Evolutionary conservation across 1,140 invertebrate species (phyloP).

Genomic region (Gryon sp.): DNA sequence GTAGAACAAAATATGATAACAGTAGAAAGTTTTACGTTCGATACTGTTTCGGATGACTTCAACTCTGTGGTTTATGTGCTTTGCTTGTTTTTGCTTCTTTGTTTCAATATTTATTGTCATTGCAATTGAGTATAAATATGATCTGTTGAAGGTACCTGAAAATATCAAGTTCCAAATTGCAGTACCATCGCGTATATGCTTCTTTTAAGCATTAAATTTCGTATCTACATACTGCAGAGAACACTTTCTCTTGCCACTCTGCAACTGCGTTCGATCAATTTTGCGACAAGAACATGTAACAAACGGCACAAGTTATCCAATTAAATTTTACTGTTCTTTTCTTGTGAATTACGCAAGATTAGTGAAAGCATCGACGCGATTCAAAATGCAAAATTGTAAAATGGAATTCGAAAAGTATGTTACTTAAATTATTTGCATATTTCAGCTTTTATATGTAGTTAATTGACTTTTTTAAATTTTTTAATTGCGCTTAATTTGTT

Average conservation of each 20-base stretch:
- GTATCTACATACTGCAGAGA: not conserved
- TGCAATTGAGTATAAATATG: not conserved
- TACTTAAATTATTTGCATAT: no score
- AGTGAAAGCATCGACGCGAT: conserved; percentile 16
- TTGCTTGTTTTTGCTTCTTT: not conserved
- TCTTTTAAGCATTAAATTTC: not conserved
- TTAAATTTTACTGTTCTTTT: conserved; percentile 33
- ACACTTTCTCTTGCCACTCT: conserved; percentile 20
- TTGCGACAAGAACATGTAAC: conserved; percentile 25
- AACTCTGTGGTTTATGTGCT: no score
- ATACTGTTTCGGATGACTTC: no score
- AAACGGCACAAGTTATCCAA: conserved; percentile 35
- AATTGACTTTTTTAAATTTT: no score
- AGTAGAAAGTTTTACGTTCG: no score
- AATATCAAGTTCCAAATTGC: not conserved
- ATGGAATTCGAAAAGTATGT: no score
- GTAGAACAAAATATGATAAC: no score
- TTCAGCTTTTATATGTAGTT: no score
- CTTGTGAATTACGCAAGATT: conserved; percentile 23
- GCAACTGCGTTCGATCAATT: conserved; percentile 30
- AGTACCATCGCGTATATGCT: not conserved
- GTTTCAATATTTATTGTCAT: not conserved
- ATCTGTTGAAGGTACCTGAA: not conserved
- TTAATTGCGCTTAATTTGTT: no score
- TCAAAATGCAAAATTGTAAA: no score